Evolutionary conservation across 2,888 invertebrate species (phyloP), one percentile per base, ranked within the genome.

Genomic region (Pseudococcus longispinus): DNA sequence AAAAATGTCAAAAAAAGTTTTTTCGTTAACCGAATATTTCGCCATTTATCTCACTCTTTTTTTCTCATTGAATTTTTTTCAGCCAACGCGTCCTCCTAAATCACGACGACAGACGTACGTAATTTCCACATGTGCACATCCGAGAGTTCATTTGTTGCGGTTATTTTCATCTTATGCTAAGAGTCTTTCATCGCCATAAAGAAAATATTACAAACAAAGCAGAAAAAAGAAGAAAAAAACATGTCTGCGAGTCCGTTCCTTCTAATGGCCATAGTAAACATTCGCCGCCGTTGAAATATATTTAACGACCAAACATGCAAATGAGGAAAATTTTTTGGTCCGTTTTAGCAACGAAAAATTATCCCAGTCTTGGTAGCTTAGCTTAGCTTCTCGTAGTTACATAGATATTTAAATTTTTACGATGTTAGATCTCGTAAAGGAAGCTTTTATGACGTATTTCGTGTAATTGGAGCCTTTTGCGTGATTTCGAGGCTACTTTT

Each of bases 341-440:
- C 9, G 26, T 65, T 65, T 26, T 26, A 26, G 18, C 8, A 32
- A 74, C 29, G 37, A 74, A 74, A 74, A 74, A 74, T 74, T 74
- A 74, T 37, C 37, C 32, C 32, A 74, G 6, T 8, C 37, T 8
- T 8, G 15, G 29, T 20, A 60, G 29, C 9, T 11, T 5, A 9
- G 5, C 37, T 37, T 37, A 74, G 37, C 70, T 37, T 18, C 37
- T 37, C 74, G 37, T 15, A 13, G 8, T 65, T n/a, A 65, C 65
- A 74, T 26, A 37, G 37, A 74, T 37, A 74, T 74, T 74, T 74
- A 37, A 74, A 74, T 74, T 74, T 74, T 74, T 74, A 74, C 37
- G 74, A 74, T 13, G 74, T 74, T 32, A 74, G 74, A 74, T 74
- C 74, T 74, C 74, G 74, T 74, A 74, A 74, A 74, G 74, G 74